phyloP scores from a whole-genome alignment of 2,797 vertebrate genomes.

The Protosalanx chinensis region DNA sequence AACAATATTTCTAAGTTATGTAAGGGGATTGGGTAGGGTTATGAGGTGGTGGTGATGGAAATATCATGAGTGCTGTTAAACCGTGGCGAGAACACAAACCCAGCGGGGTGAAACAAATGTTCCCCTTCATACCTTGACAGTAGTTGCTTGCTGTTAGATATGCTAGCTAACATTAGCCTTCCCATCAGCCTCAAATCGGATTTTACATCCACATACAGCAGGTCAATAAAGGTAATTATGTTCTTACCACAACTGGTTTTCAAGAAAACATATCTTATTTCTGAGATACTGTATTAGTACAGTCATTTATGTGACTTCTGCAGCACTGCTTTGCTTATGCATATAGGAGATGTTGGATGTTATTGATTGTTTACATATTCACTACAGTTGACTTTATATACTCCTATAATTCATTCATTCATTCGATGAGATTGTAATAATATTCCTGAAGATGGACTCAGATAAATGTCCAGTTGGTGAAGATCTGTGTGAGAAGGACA shows the following conservation, averaged over 20 bases:
- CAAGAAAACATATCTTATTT: slow-evolving; percentile 18
- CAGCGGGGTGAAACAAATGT: slow-evolving; percentile 16
- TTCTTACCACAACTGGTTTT: slow-evolving; percentile 14
- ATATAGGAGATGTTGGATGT: background rate
- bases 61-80: slow-evolving; percentile 12
- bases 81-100: slow-evolving; percentile 31
- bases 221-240: slow-evolving; percentile 32
- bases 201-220: slow-evolving; percentile 6
- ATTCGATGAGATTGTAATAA: too few relatives aligned
- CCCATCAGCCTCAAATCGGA: slow-evolving; percentile 8
- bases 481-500: too few relatives aligned
- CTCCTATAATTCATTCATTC: too few relatives aligned
- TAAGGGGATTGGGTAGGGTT: background rate
- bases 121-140: slow-evolving; percentile 14
- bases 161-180: slow-evolving; percentile 2
- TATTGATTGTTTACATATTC: too few relatives aligned
- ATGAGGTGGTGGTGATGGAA: background rate
- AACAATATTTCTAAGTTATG: slow-evolving; percentile 1
- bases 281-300: background rate
- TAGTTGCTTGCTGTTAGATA: background rate
- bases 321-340: background rate
- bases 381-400: too few relatives aligned
- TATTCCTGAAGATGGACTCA: too few relatives aligned
- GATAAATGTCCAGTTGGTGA: too few relatives aligned
- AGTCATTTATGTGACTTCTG: background rate